Conservation (phyloP, 2,888 invertebrate genomes). For the Drosophila fungiperda region DNA sequence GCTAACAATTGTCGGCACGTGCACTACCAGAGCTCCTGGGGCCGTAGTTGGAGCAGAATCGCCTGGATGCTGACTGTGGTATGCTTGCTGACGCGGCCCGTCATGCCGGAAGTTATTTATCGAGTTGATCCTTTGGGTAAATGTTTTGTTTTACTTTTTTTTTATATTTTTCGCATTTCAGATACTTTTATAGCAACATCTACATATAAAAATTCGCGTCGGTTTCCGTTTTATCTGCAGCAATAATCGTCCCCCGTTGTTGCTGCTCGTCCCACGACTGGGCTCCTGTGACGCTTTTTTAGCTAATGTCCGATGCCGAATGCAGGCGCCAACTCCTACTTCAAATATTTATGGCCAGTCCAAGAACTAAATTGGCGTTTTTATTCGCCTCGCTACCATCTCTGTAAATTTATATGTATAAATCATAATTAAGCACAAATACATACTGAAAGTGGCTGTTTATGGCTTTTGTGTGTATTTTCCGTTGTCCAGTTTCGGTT, state of each 20-base stretch:
- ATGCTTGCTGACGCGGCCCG: slow-evolving; percentile 80
- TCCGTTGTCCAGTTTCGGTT: slow-evolving; percentile 52
- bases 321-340: slow-evolving; percentile 44
- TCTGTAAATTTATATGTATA: slow-evolving; percentile 47
- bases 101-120: slow-evolving; percentile 84
- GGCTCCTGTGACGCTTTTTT: slow-evolving; percentile 43
- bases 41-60: slow-evolving; percentile 58
- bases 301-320: slow-evolving; percentile 43
- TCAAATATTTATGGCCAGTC: not conserved
- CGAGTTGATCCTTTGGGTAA: slow-evolving; percentile 85
- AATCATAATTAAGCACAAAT: slow-evolving; percentile 73
- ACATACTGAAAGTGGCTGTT: slow-evolving; percentile 40
- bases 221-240: slow-evolving; percentile 58
- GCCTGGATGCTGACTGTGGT: slow-evolving; percentile 78
- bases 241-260: slow-evolving; percentile 47
- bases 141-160: slow-evolving; percentile 68
- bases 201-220: slow-evolving; percentile 57
- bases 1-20: slow-evolving; percentile 68
- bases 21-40: slow-evolving; percentile 58
- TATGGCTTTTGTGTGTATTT: slow-evolving; percentile 27
- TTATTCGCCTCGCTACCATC: slow-evolving; percentile 23
- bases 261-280: not conserved
- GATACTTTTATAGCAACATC: slow-evolving; percentile 31
- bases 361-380: slow-evolving; percentile 34
- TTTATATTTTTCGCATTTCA: slow-evolving; percentile 40